Evolutionary conservation across 2,113 vertebrate genomes (phyloP).

Genomic region (Eptesicus fuscus): DNA sequence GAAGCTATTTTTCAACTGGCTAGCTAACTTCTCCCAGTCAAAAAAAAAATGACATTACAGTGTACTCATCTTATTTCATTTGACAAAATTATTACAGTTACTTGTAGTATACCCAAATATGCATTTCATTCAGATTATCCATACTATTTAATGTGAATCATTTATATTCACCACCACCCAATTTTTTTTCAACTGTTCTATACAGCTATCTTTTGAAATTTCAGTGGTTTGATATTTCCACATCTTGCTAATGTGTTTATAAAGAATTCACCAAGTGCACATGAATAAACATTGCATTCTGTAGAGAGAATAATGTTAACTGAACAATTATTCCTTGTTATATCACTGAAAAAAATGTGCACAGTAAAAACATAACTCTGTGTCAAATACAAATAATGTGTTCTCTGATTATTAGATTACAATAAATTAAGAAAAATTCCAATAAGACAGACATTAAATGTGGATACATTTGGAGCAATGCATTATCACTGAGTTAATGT

Average conservation of each 20-base stretch:
- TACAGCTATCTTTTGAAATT: slow-evolving; percentile 37
- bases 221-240: slow-evolving; percentile 7
- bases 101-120: slow-evolving; percentile 13
- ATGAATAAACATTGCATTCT: slow-evolving; percentile 59
- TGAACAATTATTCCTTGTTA: slow-evolving; percentile 60
- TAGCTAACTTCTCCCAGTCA: slow-evolving; percentile 54
- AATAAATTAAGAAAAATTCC: slow-evolving; percentile 62
- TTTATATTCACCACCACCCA: slow-evolving; percentile 12
- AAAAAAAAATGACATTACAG: slow-evolving; percentile 15
- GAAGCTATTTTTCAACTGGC: slow-evolving; percentile 62
- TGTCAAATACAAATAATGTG: slow-evolving; percentile 63
- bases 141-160: neutral
- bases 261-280: slow-evolving; percentile 55
- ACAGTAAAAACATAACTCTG: slow-evolving; percentile 45
- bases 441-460: slow-evolving; percentile 27
- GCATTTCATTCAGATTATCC: slow-evolving; percentile 18
- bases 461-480: slow-evolving; percentile 15
- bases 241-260: slow-evolving; percentile 57
- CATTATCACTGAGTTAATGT: slow-evolving; percentile 38
- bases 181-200: neutral
- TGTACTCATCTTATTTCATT: slow-evolving; percentile 56
- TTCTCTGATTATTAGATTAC: slow-evolving; percentile 48
- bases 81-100: slow-evolving; percentile 20
- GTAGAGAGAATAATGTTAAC: slow-evolving; percentile 46
- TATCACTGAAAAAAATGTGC: slow-evolving; percentile 32